Evolutionary conservation across 2,797 vertebrate species (phyloP).

Genomic region (Pantherophis vulpinus): DNA sequence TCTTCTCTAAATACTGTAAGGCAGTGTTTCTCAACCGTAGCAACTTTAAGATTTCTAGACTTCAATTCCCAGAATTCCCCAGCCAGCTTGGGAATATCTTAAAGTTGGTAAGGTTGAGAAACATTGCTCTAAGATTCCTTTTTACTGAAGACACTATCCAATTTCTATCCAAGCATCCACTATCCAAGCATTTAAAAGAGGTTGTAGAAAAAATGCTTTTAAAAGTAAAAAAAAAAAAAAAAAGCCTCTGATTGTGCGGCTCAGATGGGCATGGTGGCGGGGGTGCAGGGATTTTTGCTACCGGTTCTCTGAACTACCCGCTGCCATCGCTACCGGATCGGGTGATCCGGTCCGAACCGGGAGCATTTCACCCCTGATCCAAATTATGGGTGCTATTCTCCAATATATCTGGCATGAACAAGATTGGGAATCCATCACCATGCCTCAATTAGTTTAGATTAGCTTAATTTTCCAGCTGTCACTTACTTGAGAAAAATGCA

Average conservation of each 20-base stretch:
- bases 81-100: not conserved
- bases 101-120: not conserved
- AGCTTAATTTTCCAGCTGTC: not conserved
- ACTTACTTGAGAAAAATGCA: constrained; percentile 96
- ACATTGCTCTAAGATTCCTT: not conserved
- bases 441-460: not conserved
- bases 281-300: no score
- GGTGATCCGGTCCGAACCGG: no score
- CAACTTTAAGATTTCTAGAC: not conserved
- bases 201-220: no score
- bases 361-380: not conserved
- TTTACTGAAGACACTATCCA: not conserved
- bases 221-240: no score
- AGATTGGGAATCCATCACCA: not conserved
- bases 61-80: not conserved
- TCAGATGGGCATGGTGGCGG: no score
- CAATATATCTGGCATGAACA: not conserved
- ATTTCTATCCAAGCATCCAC: no score
- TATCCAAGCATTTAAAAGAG: no score
- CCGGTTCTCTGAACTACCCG: no score
- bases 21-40: not conserved
- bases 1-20: not conserved
- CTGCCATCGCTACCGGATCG: no score
- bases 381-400: not conserved
- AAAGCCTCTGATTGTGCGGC: no score